phyloP scores from a whole-genome alignment of 2,113 vertebrate genomes.

The Montifringilla adamsi region DNA sequence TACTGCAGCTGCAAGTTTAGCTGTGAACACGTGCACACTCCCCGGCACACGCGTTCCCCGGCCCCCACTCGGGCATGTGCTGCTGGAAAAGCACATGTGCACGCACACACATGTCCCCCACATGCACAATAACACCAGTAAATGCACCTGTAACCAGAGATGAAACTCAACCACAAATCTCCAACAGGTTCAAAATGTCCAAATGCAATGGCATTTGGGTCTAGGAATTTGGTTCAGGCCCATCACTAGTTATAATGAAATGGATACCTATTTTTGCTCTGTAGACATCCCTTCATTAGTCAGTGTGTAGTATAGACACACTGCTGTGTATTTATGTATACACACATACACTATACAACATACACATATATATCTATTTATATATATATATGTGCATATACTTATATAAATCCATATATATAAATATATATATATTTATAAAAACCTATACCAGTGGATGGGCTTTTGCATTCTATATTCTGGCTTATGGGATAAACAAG shows the following conservation, averaged over 20 bases:
- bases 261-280: slow-evolving; percentile 21
- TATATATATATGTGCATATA: slow-evolving; percentile 8
- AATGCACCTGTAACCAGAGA: not conserved
- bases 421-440: not conserved
- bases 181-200: not conserved
- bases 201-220: not conserved
- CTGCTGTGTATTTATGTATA: not conserved
- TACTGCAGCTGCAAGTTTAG: not conserved
- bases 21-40: not conserved
- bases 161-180: not conserved
- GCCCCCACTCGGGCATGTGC: not conserved
- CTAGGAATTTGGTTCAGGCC: not conserved
- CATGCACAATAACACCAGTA: not conserved
- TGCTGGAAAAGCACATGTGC: not conserved
- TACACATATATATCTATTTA: not conserved
- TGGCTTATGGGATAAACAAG: slow-evolving; percentile 5
- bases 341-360: not conserved
- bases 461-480: slow-evolving; percentile 24
- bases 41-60: not conserved
- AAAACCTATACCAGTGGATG: slow-evolving; percentile 12
- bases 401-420: slow-evolving; percentile 19
- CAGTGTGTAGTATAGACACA: not conserved
- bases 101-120: not conserved
- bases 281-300: slow-evolving; percentile 21
- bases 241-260: not conserved